Base-by-base conservation (phyloP, 2,797 vertebrate genomes). In the Pogoniulus pusillus region DNA sequence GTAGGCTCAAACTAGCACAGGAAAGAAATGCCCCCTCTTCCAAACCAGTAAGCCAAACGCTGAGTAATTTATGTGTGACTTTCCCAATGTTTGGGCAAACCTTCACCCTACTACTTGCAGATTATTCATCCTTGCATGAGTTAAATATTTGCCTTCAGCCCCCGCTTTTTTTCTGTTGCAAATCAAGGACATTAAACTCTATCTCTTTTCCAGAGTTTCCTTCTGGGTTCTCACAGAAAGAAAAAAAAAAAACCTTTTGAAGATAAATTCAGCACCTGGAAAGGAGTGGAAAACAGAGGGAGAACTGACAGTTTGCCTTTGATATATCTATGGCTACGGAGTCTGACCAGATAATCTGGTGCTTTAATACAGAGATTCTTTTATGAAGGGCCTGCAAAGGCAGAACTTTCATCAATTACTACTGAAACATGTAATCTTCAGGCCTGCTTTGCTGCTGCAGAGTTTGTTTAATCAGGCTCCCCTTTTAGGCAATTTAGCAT, bases 401-500 rank as follows among this genome's bases (percentile, higher is more conserved):
- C 54, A n/a, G 19, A 55, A 29, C 17, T 57, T 91, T 76, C 85
- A 86, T 81, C 85, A 86, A 63, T 87, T 83, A 92, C 73, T 83
- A 92, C 73, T 34, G 55, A 82, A 91, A 85, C 77, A 89, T 16
- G 35, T 72, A 72, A 83, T 87, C 79, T 82, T 94, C 51, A 70
- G 22, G 45, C 77, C 62, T 79, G 54, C 58, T 86, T 77, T 87
- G 39, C 54, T 82, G 18, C 62, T 85, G 41, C 30, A 81, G 79
- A 69, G 26, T 75, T 93, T 45, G 34, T 83, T 95, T 95, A 55
- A 94, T 85, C 60, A 43, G 35, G 14, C 29, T 90, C 60, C 27
- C 89, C 59, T 93, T 93, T 63, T 39, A 90, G 39, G 57, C 55
- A 93, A 79, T 89, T 89, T 77, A 94, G 35, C 35, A 5, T 89